Base-by-base conservation (phyloP, 2,888 invertebrate genomes). In the Aethes cnicana region DNA sequence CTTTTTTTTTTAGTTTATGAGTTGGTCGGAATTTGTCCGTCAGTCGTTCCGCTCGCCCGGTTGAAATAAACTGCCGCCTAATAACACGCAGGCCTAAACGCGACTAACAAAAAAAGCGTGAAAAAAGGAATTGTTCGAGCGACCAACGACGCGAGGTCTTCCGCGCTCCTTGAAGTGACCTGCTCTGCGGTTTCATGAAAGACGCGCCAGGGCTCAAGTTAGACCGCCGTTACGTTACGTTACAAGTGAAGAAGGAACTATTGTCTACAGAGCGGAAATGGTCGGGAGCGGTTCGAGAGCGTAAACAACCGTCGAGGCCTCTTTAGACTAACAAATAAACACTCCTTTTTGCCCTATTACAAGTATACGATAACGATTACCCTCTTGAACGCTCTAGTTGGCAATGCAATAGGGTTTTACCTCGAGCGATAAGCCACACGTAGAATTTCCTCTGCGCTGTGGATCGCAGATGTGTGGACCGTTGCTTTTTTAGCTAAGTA, bases 91-190 rank as follows among this genome's bases (percentile, higher is more conserved):
- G 32, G 8, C 32, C 33, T 44, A 28, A 41, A 41, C 41, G 26
- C 44, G 33, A 44, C 33, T 32, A 33, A 33, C 41, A 33, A 44
- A 49, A 49, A 49, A 49, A 26, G 41, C 26, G 35, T 35, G 35
- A 42, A 42, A 48, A 44, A 18, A 33, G 28, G 26, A 42, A 49
- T 42, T 21, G 48, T 35, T 35, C 42, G 35, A 26, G 16, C 16
- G 25, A 14, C 47, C 41, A 41, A 3, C 12, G n/a, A 2, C 3
- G 2, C 12, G 1, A 9, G 39, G 18, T 18, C 32, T 18, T n/a
- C n/a, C 1, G 9, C 7, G 2, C n/a, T 4, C 4, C 4, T 9
- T 4, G n/a, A 3, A 7, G 2, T 7, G 5, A 4, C 8, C 1
- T 3, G 11, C n/a, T n/a, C n/a, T n/a, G n/a, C n/a, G n/a, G n/a